These are phyloP conservation scores for Tuta absoluta DNA, from an alignment of 2,888 invertebrate species.

Conservation along the genomic window DNA sequence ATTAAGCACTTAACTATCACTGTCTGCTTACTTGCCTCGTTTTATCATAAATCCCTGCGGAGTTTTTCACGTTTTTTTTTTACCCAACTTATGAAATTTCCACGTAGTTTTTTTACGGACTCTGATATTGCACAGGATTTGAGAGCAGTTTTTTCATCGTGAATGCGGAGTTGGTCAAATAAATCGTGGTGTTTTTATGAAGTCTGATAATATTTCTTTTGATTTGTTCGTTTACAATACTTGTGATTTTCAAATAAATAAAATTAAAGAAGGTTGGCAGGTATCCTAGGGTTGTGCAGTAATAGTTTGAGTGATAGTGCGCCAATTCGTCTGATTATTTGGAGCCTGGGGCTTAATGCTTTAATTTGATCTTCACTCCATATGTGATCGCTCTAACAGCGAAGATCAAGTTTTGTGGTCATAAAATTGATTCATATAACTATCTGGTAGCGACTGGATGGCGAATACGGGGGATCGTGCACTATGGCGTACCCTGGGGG, in stretches of 20 bases:
- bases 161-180: not conserved
- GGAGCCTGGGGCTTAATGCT: too few relatives aligned
- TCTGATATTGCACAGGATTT: slow-evolving; percentile 16
- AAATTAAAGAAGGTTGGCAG: too few relatives aligned
- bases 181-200: not conserved
- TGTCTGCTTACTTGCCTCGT: slow-evolving; percentile 70
- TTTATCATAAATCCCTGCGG: slow-evolving; percentile 57
- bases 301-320: too few relatives aligned
- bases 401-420: too few relatives aligned
- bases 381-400: too few relatives aligned
- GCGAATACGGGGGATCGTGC: too few relatives aligned
- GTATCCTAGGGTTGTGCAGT: too few relatives aligned
- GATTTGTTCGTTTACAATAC: not conserved
- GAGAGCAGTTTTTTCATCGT: not conserved
- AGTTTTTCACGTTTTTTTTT: slow-evolving; percentile 20
- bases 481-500: too few relatives aligned
- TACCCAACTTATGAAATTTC: slow-evolving; percentile 21
- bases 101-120: slow-evolving; percentile 11
- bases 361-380: too few relatives aligned
- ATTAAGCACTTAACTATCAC: slow-evolving; percentile 80
- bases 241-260: not conserved
- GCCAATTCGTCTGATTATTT: too few relatives aligned
- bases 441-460: too few relatives aligned
- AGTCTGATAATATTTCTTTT: not conserved
- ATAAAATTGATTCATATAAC: too few relatives aligned